phyloP scores from a whole-genome alignment of 2,888 invertebrate species.

The Drosophila koepferae region DNA sequence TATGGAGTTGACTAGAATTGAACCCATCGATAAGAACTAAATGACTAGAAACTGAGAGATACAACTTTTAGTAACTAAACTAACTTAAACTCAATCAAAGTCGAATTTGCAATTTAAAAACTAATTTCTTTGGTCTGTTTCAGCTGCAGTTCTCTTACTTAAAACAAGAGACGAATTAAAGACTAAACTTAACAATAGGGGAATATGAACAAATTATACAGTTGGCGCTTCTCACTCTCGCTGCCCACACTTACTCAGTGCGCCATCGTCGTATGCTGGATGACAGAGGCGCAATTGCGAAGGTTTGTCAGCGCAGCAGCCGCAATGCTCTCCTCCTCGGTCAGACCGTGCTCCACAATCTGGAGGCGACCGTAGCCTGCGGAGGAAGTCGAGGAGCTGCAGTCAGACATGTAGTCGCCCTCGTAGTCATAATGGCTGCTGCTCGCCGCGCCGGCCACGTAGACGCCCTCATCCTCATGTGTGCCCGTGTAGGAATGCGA shows the following conservation, averaged over 20 bases:
- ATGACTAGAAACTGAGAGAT: conserved; percentile 49
- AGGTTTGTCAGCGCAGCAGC: conserved; percentile 85
- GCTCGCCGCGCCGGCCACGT: conserved; percentile 53
- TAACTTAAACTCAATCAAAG: conserved; percentile 42
- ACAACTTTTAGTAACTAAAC: conserved; percentile 43
- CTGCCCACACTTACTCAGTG: conserved; percentile 58
- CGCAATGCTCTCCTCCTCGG: conserved; percentile 85
- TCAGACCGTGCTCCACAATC: conserved; percentile 83
- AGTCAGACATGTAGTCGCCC: conserved; percentile 82
- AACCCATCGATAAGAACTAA: conserved; percentile 65
- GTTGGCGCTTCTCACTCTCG: not conserved
- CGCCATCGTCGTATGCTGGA: conserved; percentile 85
- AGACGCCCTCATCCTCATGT: conserved; percentile 79
- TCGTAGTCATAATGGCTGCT: conserved; percentile 75
- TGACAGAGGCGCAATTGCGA: conserved; percentile 85
- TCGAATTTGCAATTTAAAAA: conserved; percentile 44
- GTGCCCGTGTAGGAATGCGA: conserved; percentile 70
- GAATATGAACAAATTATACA: conserved; percentile 58
- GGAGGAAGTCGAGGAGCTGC: conserved; percentile 81
- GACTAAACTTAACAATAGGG: conserved; percentile 69
- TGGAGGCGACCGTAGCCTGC: conserved; percentile 83
- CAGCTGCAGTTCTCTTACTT: conserved; percentile 71
- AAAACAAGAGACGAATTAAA: conserved; percentile 40
- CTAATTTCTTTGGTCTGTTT: conserved; percentile 78
- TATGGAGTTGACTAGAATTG: conserved; percentile 60